phyloP scores from a whole-genome alignment of 2,797 vertebrate species.

The Hippocampus kuda region DNA sequence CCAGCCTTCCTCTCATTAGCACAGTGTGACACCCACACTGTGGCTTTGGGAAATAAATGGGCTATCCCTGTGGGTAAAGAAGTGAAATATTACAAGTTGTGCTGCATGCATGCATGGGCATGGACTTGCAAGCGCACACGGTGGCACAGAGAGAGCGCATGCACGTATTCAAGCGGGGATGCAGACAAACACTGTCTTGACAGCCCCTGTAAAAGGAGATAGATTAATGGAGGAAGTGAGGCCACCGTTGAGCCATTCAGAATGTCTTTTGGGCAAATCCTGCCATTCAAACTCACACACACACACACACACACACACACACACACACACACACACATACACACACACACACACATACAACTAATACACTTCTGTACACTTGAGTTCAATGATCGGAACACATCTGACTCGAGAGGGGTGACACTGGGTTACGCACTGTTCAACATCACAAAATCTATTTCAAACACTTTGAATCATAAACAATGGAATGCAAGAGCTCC shows the following conservation, averaged over 20 bases:
- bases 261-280: constrained; percentile 43
- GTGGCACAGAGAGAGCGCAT: constrained; percentile 20
- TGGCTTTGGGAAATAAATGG: constrained; percentile 55
- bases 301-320: constrained; percentile 5
- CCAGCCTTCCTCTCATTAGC: constrained; percentile 53
- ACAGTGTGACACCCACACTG: constrained; percentile 48
- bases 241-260: constrained; percentile 36
- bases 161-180: constrained; percentile 15
- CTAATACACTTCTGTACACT: constrained; percentile 4
- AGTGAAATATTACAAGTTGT: constrained; percentile 51
- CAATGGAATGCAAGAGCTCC: no score
- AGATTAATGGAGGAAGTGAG: constrained; percentile 50
- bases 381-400: constrained; percentile 15
- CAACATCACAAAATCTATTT: no score
- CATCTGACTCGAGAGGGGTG: background rate
- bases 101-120: constrained; percentile 14
- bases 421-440: background rate
- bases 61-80: constrained; percentile 46
- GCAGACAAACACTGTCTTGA: constrained; percentile 25
- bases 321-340: constrained; percentile 6
- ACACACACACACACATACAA: background rate
- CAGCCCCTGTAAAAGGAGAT: constrained; percentile 52
- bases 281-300: constrained; percentile 7
- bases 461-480: no score
- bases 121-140: constrained; percentile 7